Conservation (phyloP, 2,113 vertebrate species). For the Callocephalon fimbriatum region DNA sequence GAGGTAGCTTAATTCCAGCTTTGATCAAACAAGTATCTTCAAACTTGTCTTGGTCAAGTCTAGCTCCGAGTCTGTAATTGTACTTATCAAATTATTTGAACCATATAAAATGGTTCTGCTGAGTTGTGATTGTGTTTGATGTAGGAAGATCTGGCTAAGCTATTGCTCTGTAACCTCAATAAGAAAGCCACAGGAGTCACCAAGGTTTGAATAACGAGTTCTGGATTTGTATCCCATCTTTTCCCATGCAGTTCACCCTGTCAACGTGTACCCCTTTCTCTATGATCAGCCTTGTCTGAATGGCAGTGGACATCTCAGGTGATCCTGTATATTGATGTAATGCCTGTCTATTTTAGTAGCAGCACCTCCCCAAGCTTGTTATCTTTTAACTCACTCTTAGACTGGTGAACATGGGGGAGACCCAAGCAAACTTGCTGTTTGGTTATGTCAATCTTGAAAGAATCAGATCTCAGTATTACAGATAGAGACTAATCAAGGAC, state of each 20-base stretch:
- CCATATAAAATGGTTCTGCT: background rate
- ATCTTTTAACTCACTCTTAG: background rate
- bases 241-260: background rate
- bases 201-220: fast-evolving
- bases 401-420: background rate
- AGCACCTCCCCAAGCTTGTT: background rate
- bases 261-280: background rate
- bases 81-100: fast-evolving
- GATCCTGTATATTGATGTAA: background rate
- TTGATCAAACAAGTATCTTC: background rate
- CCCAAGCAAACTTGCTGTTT: background rate
- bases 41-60: background rate
- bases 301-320: background rate
- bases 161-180: background rate
- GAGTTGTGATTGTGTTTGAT: background rate
- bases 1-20: background rate
- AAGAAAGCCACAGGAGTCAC: background rate
- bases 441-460: fast-evolving
- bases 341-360: background rate
- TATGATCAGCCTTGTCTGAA: background rate
- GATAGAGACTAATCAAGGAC: background rate
- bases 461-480: background rate
- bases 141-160: background rate
- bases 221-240: background rate
- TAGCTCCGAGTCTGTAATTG: background rate